Conservation (phyloP, 2,113 vertebrate species). For the Varanus komodoensis region DNA sequence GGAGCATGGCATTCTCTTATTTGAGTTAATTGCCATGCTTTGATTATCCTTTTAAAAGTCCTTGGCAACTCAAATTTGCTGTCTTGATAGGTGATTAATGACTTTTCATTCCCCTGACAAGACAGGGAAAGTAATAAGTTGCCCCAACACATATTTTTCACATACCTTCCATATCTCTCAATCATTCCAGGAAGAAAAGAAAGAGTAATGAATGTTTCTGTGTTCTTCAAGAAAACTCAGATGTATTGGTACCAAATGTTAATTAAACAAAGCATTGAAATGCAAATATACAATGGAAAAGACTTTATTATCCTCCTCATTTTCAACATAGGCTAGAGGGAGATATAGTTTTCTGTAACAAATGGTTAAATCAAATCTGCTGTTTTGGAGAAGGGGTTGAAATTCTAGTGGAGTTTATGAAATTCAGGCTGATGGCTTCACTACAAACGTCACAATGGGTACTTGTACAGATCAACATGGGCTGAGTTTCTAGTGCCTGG, state of each 20-base stretch:
- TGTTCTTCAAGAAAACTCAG: conserved; percentile 34
- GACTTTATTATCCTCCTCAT: background rate
- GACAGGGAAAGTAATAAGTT: conserved; percentile 51
- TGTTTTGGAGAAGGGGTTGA: background rate
- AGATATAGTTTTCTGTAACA: background rate
- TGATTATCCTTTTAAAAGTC: conserved; percentile 42
- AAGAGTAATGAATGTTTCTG: conserved; percentile 47
- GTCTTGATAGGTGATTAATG: conserved; percentile 63
- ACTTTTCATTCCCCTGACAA: conserved; percentile 59
- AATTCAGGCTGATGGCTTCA: background rate
- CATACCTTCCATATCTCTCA: conserved; percentile 51
- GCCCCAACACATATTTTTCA: conserved; percentile 43
- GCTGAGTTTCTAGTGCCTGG: background rate
- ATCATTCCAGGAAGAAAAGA: conserved; percentile 41
- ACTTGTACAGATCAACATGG: background rate
- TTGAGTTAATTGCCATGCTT: conserved; percentile 52
- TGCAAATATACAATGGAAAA: conserved; percentile 16
- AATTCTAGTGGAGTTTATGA: background rate
- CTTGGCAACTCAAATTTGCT: conserved; percentile 34
- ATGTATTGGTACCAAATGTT: conserved; percentile 22
- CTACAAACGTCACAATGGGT: background rate
- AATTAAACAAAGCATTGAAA: conserved; percentile 51
- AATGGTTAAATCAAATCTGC: background rate
- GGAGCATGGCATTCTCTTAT: conserved; percentile 19
- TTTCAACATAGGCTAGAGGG: background rate